Base-by-base conservation (phyloP, 1,140 invertebrate genomes). In the Muscidifurax raptorellus region DNA sequence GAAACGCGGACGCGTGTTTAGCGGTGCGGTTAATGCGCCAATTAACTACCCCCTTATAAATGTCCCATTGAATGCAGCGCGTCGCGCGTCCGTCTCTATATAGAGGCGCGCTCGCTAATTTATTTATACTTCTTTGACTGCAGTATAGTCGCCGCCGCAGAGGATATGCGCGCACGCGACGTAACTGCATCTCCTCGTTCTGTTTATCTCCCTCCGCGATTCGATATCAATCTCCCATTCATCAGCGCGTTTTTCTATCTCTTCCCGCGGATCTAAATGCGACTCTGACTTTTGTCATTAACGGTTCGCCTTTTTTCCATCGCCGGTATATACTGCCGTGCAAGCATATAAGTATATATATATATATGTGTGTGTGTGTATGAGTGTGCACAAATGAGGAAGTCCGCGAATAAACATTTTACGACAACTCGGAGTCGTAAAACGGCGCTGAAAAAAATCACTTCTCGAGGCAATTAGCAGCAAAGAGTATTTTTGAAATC, bases 1-100 rank as follows among this genome's bases (percentile, higher is more conserved):
- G 28, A 72, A 4, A 28, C 27, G n/a, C n/a, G 67, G 32, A 25
- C 74, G 82, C 47, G 74, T 67, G 81, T 80, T 85, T 85, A 85
- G 52, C 71, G 44, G 71, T 40, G 76, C 74, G 87, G 80, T 87
- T 88, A 87, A 86, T 85, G 59, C 84, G 83, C 80, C 87, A 88
- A 88, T 88, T 88, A 88, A 87, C 83, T 88, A 74, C 67, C 77
- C 75, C 76, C 74, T 89, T 83, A n/a, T n/a, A 84, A 85, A 86
- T 80, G 79, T 83, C 18, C 83, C 52, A 82, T 84, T 88, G 83
- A 88, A 84, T 83, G 76, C 28, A n/a, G 36, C 36, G n/a, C 36
- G 36, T 40, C 36, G 36, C 36, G 9, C 81, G 47, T 86, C 67
- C 64, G 28, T 82, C n/a, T 0, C n/a, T n/a, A n/a, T n/a, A 15